A percentile compares a stretch with the other conserved stretches of the same genome.
Conservation (phyloP, 2,888 invertebrate genomes). For the Sphaeridia pumilis region DNA sequence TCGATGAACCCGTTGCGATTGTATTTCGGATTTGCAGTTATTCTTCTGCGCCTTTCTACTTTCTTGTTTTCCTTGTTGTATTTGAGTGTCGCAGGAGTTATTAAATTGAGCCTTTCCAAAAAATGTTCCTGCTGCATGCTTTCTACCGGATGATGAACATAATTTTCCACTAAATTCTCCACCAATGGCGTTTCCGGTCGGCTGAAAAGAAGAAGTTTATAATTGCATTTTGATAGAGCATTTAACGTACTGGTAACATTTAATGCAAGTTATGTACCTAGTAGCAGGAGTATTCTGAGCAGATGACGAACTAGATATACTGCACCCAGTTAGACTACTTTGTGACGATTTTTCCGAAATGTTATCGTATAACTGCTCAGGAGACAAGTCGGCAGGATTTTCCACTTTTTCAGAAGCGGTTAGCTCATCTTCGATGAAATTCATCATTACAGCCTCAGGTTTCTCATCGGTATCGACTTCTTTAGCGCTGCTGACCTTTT, state of each 20-base stretch:
- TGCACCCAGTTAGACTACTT: too few species aligned
- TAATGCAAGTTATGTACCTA: too few species aligned
- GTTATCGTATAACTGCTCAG: not conserved
- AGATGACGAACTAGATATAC: too few species aligned
- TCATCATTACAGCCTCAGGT: not conserved
- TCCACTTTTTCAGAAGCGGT: too few species aligned
- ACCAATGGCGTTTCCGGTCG: slow-evolving; percentile 1
- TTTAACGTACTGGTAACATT: not conserved
- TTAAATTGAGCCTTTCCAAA: slow-evolving; percentile 21
- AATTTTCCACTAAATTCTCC: not conserved
- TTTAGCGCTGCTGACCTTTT: too few species aligned
- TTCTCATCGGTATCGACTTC: too few species aligned
- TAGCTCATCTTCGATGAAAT: not conserved
- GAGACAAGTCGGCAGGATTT: too few species aligned
- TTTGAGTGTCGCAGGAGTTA: slow-evolving; percentile 23
- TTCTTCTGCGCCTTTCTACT: slow-evolving; percentile 23
- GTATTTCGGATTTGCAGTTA: slow-evolving; percentile 33
- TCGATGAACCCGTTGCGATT: slow-evolving; percentile 22
- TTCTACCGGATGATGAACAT: slow-evolving; percentile 16
- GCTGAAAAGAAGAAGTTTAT: slow-evolving; percentile 1
- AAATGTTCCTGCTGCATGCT: slow-evolving; percentile 24
- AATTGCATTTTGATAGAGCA: not conserved
- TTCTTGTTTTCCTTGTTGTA: slow-evolving; percentile 17
- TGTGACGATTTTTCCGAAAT: slow-evolving; percentile 4
- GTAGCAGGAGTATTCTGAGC: too few species aligned